Base-by-base conservation (phyloP, 2,888 invertebrate species). In the Seladonia tumulorum region DNA sequence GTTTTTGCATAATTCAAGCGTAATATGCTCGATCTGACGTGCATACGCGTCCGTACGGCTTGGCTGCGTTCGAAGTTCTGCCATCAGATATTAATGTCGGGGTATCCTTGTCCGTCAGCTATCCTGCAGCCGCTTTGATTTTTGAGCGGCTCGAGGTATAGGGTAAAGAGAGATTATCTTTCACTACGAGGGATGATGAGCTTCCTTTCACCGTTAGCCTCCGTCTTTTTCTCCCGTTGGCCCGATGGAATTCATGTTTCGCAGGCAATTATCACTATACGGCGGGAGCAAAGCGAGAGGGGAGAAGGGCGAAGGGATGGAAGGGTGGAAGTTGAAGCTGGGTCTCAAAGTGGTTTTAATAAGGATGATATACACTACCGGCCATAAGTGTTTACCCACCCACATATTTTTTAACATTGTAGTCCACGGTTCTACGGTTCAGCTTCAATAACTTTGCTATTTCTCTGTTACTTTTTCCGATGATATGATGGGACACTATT, bases 1-100 rank as follows among this genome's bases (percentile, higher is more conserved):
- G 91, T 89, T 91, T 91, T 89, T 93, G 90, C 92, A 93, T 93
- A 90, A 92, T 93, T 93, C 89, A 93, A 80, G 71, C 47, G 82
- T 87, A 87, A 90, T 89, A 83, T 82, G 73, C 70, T 73, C 71
- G 73, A 25, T 74, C 18, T 4, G 68, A 16, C 66, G 35, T 18
- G 18, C 39, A n/a, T n/a, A n/a, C n/a, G 42, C 35, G 42, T 57
- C 57, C 57, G 71, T 8, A 45, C n/a, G n/a, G 53, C 5, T 29
- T n/a, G 18, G 22, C 29, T 60, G 2, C 25, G 1, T 42, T 70
- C 14, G n/a, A 42, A 70, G 68, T 70, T 70, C 5, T 5, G 68
- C 22, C 29, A 53, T 88, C n/a, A 83, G 83, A 81, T 81, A 88
- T 88, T 88, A 79, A 87, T 63, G 68, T 70, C 29, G 25, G 42